Evolutionary conservation across 30 jellyfish, hydroid and myxozoan genomes (phyloP).

Genomic region (Sanderia malayensis): DNA sequence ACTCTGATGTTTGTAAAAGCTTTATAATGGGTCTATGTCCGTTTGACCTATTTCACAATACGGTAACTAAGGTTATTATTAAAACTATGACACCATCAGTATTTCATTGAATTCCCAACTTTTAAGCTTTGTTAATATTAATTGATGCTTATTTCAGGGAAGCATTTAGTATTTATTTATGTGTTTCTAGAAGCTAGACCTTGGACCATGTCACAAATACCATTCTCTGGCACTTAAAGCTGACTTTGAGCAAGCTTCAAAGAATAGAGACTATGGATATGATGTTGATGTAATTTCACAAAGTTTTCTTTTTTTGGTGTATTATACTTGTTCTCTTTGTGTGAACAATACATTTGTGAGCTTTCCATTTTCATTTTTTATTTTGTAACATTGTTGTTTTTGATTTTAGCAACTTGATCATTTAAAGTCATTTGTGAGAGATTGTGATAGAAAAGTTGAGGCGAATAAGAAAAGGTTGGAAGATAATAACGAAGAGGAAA

Average conservation of each 20-base stretch:
- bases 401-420: conserved; percentile 84
- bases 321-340: too few relatives aligned
- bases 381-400: too few relatives aligned
- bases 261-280: conserved; percentile 73
- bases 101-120: too few relatives aligned
- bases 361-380: too few relatives aligned
- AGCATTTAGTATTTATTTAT: too few relatives aligned
- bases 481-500: conserved; percentile 92
- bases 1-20: conserved; percentile 91
- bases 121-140: too few relatives aligned
- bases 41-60: conserved; percentile 84
- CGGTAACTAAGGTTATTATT: conserved; percentile 63
- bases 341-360: too few relatives aligned
- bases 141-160: too few relatives aligned
- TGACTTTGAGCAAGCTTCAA: conserved; percentile 88
- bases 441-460: conserved; percentile 93
- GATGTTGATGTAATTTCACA: conserved; percentile 85
- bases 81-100: too few relatives aligned
- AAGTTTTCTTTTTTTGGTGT: too few relatives aligned
- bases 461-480: conserved; percentile 88
- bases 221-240: conserved; percentile 96
- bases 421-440: conserved; percentile 76
- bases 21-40: conserved; percentile 95
- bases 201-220: conserved; percentile 88
- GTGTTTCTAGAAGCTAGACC: conserved; percentile 77